Conservation (phyloP, 1,140 invertebrate genomes). For the Adoxophyes honmai region DNA sequence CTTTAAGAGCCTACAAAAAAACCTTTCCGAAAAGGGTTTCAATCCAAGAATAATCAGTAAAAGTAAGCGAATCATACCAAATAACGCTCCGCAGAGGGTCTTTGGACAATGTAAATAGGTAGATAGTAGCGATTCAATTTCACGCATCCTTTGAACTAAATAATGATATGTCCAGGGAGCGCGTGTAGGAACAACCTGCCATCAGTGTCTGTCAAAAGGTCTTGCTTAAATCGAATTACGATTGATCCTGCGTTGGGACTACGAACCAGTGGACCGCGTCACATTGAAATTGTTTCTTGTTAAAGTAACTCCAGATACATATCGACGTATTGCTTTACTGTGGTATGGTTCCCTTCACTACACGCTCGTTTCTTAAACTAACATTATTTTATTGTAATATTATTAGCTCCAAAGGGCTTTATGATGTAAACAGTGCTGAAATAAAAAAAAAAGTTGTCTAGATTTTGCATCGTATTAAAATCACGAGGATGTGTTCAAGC, state of each 20-base stretch:
- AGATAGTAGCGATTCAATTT: slow-evolving; percentile 17
- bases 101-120: slow-evolving; percentile 1
- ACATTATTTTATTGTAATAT: background rate
- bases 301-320: background rate
- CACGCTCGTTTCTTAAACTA: background rate
- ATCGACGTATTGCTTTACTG: background rate
- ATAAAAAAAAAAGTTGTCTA: background rate
- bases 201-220: slow-evolving; percentile 13
- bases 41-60: slow-evolving; percentile 7
- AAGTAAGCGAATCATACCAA: slow-evolving; percentile 1
- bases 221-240: slow-evolving; percentile 12
- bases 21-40: background rate
- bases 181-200: slow-evolving; percentile 10
- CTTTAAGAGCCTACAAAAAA: background rate
- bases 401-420: background rate
- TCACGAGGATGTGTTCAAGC: too few relatives aligned
- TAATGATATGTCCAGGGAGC: slow-evolving; percentile 16
- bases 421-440: background rate
- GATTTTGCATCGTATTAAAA: too few relatives aligned
- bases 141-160: slow-evolving; percentile 18
- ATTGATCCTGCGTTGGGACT: slow-evolving; percentile 10
- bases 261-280: background rate
- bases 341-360: background rate
- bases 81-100: background rate
- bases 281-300: slow-evolving; percentile 8